Evolutionary conservation across 2,888 invertebrate genomes (phyloP), one percentile per base, ranked within the genome.

Genomic region (Eulithis prunata): DNA sequence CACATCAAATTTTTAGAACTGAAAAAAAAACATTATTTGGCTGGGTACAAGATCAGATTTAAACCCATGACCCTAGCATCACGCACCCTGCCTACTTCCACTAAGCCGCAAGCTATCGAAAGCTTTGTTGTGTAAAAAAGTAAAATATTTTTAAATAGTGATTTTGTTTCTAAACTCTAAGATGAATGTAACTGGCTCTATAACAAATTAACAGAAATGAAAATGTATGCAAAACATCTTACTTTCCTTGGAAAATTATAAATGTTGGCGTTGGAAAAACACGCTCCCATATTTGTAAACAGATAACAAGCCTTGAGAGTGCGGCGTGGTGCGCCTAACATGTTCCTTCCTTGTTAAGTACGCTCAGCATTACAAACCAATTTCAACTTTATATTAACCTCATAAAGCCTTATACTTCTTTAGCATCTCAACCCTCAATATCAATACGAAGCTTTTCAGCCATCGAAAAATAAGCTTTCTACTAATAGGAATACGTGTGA

Each of bases 211-310:
- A 14, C 47, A 47, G 14, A 41, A 41, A 41, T 49, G 21, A 21
- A 49, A 49, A 21, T 49, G 49, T 49, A 49, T 21, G 45, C 49
- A 47, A 57, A 77, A 74, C 66, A 72, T 86, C 80, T 84, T 81
- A 83, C 74, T 82, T 84, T 88, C 78, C 82, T 72, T 76, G 79
- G 83, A 84, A 85, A 86, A 89, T 87, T 86, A 90, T 88, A 86
- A 87, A 90, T 87, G 77, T 86, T 82, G 80, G 73, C 75, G 76
- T 72, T 82, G 82, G 85, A 87, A 88, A 90, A 89, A 85, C 90
- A 78, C 81, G 80, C 81, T 53, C 56, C 69, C 70, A 78, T 82
- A 89, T 91, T 91, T 89, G 90, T 91, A 92, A 92, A 91, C 88
- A 78, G 78, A 85, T 83, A 81, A 80, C 78, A 81, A 85, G 84